Conservation (phyloP, 2,113 vertebrate species). For the Paracanthobrama guichenoti region DNA sequence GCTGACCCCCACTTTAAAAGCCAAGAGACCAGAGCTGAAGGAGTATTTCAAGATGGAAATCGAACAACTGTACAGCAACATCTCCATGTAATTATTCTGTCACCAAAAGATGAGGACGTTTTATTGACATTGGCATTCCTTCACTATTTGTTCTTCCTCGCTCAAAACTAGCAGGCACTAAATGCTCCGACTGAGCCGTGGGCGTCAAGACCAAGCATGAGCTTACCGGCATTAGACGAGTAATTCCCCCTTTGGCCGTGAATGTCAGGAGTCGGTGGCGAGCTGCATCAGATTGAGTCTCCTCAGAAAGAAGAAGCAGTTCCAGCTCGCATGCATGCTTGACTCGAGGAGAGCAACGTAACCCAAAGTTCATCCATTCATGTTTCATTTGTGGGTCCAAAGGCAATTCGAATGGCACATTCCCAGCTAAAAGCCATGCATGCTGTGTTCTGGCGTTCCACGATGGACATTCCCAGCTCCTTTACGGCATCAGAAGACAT, state of each 20-base stretch:
- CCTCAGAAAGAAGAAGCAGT: slow-evolving; percentile 12
- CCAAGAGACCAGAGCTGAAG: slow-evolving; percentile 92
- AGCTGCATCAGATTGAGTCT: slow-evolving; percentile 44
- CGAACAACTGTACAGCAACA: slow-evolving; percentile 88
- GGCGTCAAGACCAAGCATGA: slow-evolving; percentile 24
- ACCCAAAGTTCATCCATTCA: slow-evolving; percentile 3
- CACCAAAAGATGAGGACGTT: slow-evolving; percentile 55
- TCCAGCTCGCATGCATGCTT: slow-evolving; percentile 29
- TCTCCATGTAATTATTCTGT: slow-evolving; percentile 82
- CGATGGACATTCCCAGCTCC: slow-evolving; percentile 47
- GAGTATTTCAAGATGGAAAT: slow-evolving; percentile 93
- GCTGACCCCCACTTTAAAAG: slow-evolving; percentile 95
- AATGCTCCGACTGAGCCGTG: slow-evolving; percentile 42
- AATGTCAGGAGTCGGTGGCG: slow-evolving; percentile 41
- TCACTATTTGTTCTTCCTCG: slow-evolving; percentile 57
- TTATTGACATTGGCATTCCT: slow-evolving; percentile 73
- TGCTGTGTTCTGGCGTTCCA: slow-evolving; percentile 66
- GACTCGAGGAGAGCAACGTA: slow-evolving; percentile 15
- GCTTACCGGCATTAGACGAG: slow-evolving; percentile 27
- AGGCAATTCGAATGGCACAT: slow-evolving; percentile 41
- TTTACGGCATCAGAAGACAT: slow-evolving; percentile 20
- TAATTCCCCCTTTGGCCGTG: background rate
- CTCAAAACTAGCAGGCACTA: slow-evolving; percentile 59
- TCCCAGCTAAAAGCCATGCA: slow-evolving; percentile 65
- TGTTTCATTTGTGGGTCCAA: slow-evolving; percentile 11